phyloP scores from a whole-genome alignment of 2,888 invertebrate genomes.

The Melitaea athalia region DNA sequence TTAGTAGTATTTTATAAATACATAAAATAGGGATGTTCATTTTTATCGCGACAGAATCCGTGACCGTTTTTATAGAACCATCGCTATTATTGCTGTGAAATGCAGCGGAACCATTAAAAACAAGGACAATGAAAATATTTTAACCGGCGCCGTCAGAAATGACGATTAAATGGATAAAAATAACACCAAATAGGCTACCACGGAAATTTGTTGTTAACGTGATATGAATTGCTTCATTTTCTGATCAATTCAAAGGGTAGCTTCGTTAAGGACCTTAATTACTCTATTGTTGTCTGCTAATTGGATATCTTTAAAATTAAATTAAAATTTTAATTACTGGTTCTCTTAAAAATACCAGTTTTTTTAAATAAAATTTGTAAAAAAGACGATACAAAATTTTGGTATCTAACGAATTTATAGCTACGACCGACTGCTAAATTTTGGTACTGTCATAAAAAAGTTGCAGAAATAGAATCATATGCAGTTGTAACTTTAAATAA shows the following conservation, averaged over 20 bases:
- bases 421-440: too few relatives aligned
- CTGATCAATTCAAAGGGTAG: background rate
- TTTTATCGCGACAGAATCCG: slow-evolving; percentile 24
- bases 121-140: slow-evolving; percentile 30
- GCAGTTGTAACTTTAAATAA: too few relatives aligned
- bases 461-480: too few relatives aligned
- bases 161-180: slow-evolving; percentile 14
- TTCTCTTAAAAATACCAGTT: background rate
- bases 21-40: slow-evolving; percentile 22
- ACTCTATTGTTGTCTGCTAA: background rate
- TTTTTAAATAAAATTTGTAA: background rate
- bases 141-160: slow-evolving; percentile 16
- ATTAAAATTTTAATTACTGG: background rate
- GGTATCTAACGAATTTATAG: too few relatives aligned
- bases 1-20: background rate
- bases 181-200: slow-evolving; percentile 13
- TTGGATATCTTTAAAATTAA: background rate
- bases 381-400: too few relatives aligned
- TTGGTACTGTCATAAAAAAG: too few relatives aligned
- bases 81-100: background rate
- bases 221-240: background rate
- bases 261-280: background rate
- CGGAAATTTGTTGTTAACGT: background rate
- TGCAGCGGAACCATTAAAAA: slow-evolving; percentile 30
- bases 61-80: slow-evolving; percentile 18